Evolutionary conservation across 2,888 invertebrate genomes (phyloP), one percentile per base, ranked within the genome.

Genomic region (Agrochola circellaris): DNA sequence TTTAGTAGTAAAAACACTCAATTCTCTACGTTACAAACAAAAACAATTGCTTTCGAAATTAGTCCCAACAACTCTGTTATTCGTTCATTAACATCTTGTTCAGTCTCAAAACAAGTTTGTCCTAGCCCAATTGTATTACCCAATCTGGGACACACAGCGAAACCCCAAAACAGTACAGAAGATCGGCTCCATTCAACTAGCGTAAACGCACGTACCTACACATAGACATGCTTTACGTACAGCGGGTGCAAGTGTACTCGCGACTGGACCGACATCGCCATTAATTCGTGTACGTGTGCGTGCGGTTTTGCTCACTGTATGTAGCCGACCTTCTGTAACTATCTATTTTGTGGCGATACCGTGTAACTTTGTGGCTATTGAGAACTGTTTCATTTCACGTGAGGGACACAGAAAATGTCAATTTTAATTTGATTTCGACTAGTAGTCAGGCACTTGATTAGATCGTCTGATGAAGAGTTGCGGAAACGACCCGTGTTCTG

Each of bases 341-440:
- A 13, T 26, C 51, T 42, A 6, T 30, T 34, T 54, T 54, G 45
- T 78, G 61, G 2, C 9, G 4, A 78, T 42, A 68, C 20, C n/a
- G 15, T 73, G 61, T 70, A 60, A 77, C 54, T 75, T 67, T 75
- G 74, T 62, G 30, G 20, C 73, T 4, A 45, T 77, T 61, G 73
- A 61, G 54, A 75, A 20, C 73, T 61, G 56, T 77, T 77, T 81
- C 38, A 71, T 73, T 77, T 61, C 51, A 65, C 67, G 45, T 45
- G 61, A 20, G 72, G 64, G 69, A 81, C 60, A 71, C 66, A 78
- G 65, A 81, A 82, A 81, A 78, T 73, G 75, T 73, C 82, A 82
- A 84, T 84, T 82, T 84, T 54, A 74, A 73, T 75, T 84, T 73
- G 75, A 82, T 84, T 84, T 69, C 42, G 61, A 66, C 66, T 73